A percentile compares a stretch with the other conserved stretches of the same genome.
Evolutionary conservation across 2,888 invertebrate species (phyloP).

Genomic region (Onchidella celtica): DNA sequence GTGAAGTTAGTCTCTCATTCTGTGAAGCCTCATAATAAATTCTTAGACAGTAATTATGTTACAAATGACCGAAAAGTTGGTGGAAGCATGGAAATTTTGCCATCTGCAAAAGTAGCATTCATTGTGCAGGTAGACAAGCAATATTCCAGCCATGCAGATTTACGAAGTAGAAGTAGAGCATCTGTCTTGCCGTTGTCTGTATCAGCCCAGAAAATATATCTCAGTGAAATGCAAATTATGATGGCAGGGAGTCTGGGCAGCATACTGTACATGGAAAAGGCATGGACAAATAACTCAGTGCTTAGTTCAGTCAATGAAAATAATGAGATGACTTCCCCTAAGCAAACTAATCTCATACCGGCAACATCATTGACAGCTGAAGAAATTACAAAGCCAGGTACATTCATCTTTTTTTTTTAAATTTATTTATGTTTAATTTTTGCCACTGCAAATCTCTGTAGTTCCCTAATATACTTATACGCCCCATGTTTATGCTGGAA

Average conservation of each 20-base stretch:
- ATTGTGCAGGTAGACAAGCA: background rate
- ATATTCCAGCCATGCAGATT: slow-evolving; percentile 9
- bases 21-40: background rate
- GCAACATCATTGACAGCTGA: too few species aligned
- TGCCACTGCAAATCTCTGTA: too few species aligned
- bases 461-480: too few species aligned
- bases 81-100: slow-evolving; percentile 15
- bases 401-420: too few species aligned
- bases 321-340: too few species aligned
- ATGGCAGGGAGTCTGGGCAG: slow-evolving; percentile 20
- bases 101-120: background rate
- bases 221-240: slow-evolving; percentile 13
- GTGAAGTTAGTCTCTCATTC: background rate
- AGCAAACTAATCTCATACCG: too few species aligned
- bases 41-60: background rate
- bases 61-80: background rate
- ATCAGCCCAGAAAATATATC: background rate
- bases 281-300: background rate
- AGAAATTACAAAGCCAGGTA: too few species aligned
- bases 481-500: too few species aligned
- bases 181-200: background rate
- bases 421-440: too few species aligned
- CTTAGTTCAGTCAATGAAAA: background rate
- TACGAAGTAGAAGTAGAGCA: background rate
- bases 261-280: slow-evolving; percentile 14